Evolutionary conservation across 2,113 vertebrate genomes (phyloP), one percentile per base, ranked within the genome.

Genomic region (Podarcis raffonei): DNA sequence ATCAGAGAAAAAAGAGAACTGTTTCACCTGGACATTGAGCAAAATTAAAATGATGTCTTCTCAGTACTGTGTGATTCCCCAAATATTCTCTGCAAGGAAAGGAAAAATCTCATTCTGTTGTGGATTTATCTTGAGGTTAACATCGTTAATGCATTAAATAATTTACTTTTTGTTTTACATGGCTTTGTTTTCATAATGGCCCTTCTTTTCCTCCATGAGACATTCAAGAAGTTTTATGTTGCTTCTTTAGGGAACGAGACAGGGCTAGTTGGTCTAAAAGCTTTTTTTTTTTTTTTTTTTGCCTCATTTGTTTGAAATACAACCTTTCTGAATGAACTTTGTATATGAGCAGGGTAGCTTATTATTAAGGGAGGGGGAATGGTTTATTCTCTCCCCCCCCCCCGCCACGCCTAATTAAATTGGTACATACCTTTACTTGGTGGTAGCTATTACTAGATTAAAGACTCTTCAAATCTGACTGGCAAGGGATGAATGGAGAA

Each of bases 81-180:
- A 96, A 95, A 96, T 95, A 95, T 95, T 95, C 94, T 97, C 94
- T 96, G 93, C 95, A 96, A 95, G 95, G 96, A 96, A 96, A 94
- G 91, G 93, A 66, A 94, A 94, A 90, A 95, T 92, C 90, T 96
- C 93, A 94, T 95, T 96, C 96, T 97, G 96, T 96, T 95, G 94
- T 97, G 96, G 95, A 97, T 97, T 97, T 97, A 97, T 97, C 96
- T 97, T 97, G 95, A 95, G 94, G 96, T 96, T 96, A 95, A 96
- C 96, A 93, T 96, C 93, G 92, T 96, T 95, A 92, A 90, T 96
- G 96, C 96, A 97, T 97, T 97, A 97, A 97, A 96, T 96, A 96
- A 97, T 95, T 94, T 95, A 94, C 96, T 89, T 96, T 97, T 97
- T 96, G 96, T 97, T 97, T 96, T 97, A 96, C 95, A 93, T 95